A percentile compares a stretch with the other conserved stretches of the same genome.
phyloP scores from a whole-genome alignment of 1,140 invertebrate genomes.

The Brachionus rubens region DNA sequence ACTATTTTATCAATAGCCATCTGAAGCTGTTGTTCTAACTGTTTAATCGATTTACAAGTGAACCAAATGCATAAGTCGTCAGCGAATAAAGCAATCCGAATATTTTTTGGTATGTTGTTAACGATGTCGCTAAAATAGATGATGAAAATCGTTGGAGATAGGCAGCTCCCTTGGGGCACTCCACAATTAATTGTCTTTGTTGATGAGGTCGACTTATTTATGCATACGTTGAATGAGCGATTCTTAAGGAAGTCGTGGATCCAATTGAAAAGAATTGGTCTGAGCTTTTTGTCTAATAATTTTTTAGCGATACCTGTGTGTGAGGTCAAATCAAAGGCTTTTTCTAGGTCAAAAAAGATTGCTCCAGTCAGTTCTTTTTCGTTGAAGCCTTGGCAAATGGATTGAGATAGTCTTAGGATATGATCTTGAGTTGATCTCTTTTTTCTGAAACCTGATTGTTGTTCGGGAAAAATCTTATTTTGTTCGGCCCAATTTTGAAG shows the following conservation, averaged over 20 bases:
- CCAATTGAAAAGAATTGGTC: not conserved
- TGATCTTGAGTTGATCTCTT: too few relatives aligned
- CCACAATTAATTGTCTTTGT: constrained; percentile 3
- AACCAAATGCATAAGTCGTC: not conserved
- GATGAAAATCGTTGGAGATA: constrained; percentile 13
- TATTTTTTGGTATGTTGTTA: not conserved
- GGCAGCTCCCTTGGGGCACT: constrained; percentile 30
- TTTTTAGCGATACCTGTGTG: constrained; percentile 54
- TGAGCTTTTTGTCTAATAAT: constrained; percentile 45
- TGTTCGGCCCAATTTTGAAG: constrained; percentile 31
- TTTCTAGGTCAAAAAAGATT: not conserved
- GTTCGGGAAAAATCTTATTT: not conserved
- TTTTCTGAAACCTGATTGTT: constrained; percentile 47
- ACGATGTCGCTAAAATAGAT: constrained; percentile 23
- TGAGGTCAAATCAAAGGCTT: constrained; percentile 58
- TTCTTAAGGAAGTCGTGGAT: not conserved
- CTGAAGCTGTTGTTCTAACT: not conserved
- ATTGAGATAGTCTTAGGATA: too few relatives aligned
- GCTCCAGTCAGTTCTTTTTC: too few relatives aligned
- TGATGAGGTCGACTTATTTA: not conserved
- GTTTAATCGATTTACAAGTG: not conserved
- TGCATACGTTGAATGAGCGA: not conserved
- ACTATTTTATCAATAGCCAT: not conserved
- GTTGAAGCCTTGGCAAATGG: too few relatives aligned
- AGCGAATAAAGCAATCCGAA: not conserved